Percentiles rank a stretch among this genome's conserved stretches.
phyloP scores from a whole-genome alignment of 2,888 invertebrate species.

The Volucella inflata region DNA sequence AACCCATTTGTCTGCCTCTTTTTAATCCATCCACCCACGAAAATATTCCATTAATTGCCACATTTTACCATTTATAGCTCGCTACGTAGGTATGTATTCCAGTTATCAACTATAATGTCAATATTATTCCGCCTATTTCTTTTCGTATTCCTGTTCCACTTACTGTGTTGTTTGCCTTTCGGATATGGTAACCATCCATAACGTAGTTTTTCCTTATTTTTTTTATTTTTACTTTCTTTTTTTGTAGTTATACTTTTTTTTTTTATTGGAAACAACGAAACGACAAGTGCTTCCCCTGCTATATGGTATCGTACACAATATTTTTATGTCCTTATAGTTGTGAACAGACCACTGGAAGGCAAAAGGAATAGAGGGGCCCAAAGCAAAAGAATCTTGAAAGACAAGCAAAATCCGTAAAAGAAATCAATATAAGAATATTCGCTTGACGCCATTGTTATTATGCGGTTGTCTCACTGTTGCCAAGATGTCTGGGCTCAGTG shows the following conservation, averaged over 20 bases:
- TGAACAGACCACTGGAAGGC: conserved; percentile 38
- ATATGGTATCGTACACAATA: conserved; percentile 48
- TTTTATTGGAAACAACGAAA: conserved; percentile 51
- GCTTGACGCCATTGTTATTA: conserved; percentile 72
- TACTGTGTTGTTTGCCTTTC: conserved; percentile 49
- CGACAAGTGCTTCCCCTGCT: conserved; percentile 40
- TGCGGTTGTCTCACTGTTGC: conserved; percentile 71
- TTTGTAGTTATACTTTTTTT: background rate
- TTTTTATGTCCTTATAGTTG: conserved; percentile 61
- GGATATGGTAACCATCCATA: conserved; percentile 28
- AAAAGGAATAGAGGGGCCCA: conserved; percentile 4
- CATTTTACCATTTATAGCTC: conserved; percentile 48
- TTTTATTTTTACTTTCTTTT: conserved; percentile 15
- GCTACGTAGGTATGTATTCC: conserved; percentile 5
- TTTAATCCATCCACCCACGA: background rate
- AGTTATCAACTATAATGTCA: conserved; percentile 63
- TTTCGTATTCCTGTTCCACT: conserved; percentile 55
- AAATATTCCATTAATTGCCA: conserved; percentile 56
- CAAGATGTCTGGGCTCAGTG: conserved; percentile 72
- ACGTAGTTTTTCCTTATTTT: conserved; percentile 23
- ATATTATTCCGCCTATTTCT: conserved; percentile 66
- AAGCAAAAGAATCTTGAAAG: conserved; percentile 49
- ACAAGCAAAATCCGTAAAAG: conserved; percentile 52
- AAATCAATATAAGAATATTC: conserved; percentile 67
- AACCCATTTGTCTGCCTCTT: conserved; percentile 23